These are phyloP conservation scores for Spodoptera exigua DNA, from an alignment of 2,888 invertebrate species.

Conservation along the genomic window DNA sequence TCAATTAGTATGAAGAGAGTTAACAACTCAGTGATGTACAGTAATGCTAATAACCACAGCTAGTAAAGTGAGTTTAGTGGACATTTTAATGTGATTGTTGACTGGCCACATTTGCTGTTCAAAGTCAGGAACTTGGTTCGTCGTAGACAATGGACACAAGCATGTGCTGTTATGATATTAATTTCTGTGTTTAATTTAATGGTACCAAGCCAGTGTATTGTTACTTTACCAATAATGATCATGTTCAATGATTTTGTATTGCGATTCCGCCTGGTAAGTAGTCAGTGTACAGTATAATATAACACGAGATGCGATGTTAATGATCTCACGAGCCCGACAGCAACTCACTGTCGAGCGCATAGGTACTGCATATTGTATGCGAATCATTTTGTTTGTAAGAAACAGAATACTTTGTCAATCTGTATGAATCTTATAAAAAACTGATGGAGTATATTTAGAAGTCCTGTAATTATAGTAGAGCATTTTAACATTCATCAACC, in stretches of 20 bases:
- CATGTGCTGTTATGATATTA: constrained; percentile 59
- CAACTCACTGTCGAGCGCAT: constrained; percentile 44
- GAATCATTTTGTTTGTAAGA: constrained; percentile 48
- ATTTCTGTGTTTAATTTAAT: constrained; percentile 53
- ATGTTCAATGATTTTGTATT: constrained; percentile 57
- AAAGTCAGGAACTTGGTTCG: constrained; percentile 37
- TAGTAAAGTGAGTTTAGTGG: constrained; percentile 71
- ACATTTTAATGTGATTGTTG: constrained; percentile 58
- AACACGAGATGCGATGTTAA: constrained; percentile 55
- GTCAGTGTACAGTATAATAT: constrained; percentile 48
- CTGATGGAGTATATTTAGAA: constrained; percentile 12
- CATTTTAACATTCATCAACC: constrained; percentile 36
- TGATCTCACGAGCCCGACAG: constrained; percentile 57
- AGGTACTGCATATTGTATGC: constrained; percentile 48
- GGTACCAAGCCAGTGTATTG: constrained; percentile 52
- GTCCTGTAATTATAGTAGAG: constrained; percentile 31
- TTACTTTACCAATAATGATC: constrained; percentile 49
- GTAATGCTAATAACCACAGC: constrained; percentile 79
- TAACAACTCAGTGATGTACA: constrained; percentile 74
- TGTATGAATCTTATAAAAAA: constrained; percentile 45
- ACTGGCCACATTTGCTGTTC: constrained; percentile 51
- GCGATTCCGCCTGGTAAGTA: constrained; percentile 61
- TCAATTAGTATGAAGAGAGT: constrained; percentile 77
- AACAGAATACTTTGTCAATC: constrained; percentile 38
- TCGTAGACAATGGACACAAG: constrained; percentile 41